These are phyloP conservation scores for Corydoras sp. DNA, from an alignment of 2,113 vertebrate species.

Conservation along the genomic window DNA sequence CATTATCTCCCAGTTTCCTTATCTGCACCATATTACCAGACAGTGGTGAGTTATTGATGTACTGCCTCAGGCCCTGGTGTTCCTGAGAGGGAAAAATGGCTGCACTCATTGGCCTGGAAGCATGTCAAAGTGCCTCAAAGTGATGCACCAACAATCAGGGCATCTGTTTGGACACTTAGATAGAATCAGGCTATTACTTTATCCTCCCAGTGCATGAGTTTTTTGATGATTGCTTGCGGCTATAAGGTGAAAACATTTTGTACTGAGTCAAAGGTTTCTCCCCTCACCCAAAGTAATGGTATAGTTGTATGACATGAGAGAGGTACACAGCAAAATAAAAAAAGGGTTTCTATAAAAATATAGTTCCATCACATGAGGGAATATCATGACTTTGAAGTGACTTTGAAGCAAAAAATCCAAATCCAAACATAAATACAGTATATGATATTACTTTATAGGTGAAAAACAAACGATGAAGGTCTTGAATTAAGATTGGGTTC, in stretches of 20 bases:
- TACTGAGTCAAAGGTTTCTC: conserved; percentile 8
- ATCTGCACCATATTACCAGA: neutral
- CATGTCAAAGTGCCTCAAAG: conserved; percentile 6
- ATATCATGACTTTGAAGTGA: too few species aligned
- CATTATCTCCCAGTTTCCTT: too few species aligned
- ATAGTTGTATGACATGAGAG: neutral
- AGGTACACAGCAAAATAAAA: neutral
- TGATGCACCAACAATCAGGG: conserved; percentile 27
- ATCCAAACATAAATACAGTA: too few species aligned
- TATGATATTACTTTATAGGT: too few species aligned
- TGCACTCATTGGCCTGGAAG: conserved; percentile 3
- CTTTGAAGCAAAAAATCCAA: too few species aligned
- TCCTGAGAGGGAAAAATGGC: conserved; percentile 21
- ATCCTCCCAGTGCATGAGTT: conserved; percentile 11
- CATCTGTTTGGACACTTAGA: conserved; percentile 24
- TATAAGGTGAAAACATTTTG: conserved; percentile 14
- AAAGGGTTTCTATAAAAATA: neutral
- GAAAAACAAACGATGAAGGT: too few species aligned
- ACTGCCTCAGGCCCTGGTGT: conserved; percentile 9
- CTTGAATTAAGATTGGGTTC: too few species aligned
- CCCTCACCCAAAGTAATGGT: conserved; percentile 2
- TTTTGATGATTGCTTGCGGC: conserved; percentile 19
- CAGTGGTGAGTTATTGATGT: conserved; percentile 1
- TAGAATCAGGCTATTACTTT: conserved; percentile 32
- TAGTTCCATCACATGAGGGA: too few species aligned